A percentile compares a stretch with the other conserved stretches of the same genome.
These are phyloP conservation scores for Drosophila kanapiae DNA, from an alignment of 1,140 invertebrate species.

Conservation along the genomic window DNA sequence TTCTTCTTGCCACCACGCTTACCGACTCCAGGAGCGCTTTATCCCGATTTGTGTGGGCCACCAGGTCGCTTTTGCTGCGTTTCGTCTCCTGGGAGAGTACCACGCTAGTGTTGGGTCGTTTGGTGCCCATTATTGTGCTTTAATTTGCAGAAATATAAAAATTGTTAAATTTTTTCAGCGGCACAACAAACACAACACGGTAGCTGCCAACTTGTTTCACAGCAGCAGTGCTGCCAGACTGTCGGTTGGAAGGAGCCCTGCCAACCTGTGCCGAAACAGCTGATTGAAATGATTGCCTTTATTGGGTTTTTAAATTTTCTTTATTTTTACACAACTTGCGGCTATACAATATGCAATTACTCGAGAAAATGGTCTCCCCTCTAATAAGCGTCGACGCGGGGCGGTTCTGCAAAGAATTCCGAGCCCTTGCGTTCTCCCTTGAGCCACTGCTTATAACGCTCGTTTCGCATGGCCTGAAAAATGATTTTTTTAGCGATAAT, in stretches of 20 bases:
- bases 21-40: constrained; percentile 83
- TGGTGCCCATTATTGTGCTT: constrained; percentile 61
- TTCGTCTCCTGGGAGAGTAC: constrained; percentile 88
- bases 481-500: background rate
- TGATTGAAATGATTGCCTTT: background rate
- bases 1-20: constrained; percentile 49
- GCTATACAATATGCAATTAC: constrained; percentile 53
- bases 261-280: background rate
- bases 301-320: constrained; percentile 15
- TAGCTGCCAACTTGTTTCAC: constrained; percentile 34
- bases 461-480: constrained; percentile 86
- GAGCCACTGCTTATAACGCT: constrained; percentile 86
- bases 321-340: constrained; percentile 67
- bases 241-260: background rate
- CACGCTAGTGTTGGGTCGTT: constrained; percentile 85
- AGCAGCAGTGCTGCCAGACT: background rate
- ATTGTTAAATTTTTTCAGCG: constrained; percentile 20
- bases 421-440: constrained; percentile 85
- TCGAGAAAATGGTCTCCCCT: constrained; percentile 9
- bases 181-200: constrained; percentile 25
- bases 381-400: constrained; percentile 86
- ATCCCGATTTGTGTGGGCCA: constrained; percentile 80
- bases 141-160: constrained; percentile 8
- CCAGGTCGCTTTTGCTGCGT: constrained; percentile 88
- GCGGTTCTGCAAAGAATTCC: constrained; percentile 85